Evolutionary conservation across 2,888 invertebrate species (phyloP).

Genomic region (Pterobdella sp.): DNA sequence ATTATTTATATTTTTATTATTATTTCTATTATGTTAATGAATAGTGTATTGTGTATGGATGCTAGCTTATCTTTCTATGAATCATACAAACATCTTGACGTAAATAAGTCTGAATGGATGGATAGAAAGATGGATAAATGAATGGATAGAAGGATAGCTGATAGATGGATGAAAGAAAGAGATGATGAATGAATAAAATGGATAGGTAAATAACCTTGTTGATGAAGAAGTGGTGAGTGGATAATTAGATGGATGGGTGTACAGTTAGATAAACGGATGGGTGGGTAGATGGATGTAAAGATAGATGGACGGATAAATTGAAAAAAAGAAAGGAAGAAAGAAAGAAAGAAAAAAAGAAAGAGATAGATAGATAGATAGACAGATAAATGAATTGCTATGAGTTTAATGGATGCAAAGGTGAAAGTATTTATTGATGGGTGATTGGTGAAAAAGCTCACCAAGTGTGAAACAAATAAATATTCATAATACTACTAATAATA

Average conservation of each 20-base stretch:
- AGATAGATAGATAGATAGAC: too few relatives aligned
- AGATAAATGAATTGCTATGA: not conserved
- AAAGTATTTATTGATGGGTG: not conserved
- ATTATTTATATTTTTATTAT: not conserved
- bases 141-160: not conserved
- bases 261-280: not conserved
- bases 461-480: not conserved
- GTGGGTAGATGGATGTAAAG: not conserved
- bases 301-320: not conserved
- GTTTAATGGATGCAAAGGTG: not conserved
- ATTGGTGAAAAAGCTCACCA: not conserved
- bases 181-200: not conserved
- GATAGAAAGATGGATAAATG: slow-evolving; percentile 9
- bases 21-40: not conserved
- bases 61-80: too few relatives aligned
- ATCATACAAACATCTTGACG: too few relatives aligned
- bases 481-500: too few relatives aligned
- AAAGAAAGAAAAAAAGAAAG: too few relatives aligned
- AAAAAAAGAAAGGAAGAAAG: too few relatives aligned
- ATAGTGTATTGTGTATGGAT: too few relatives aligned
- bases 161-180: slow-evolving; percentile 10
- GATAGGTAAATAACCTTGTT: too few relatives aligned
- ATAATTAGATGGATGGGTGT: not conserved
- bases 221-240: not conserved
- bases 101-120: slow-evolving; percentile 2